phyloP scores from a whole-genome alignment of 2,888 invertebrate genomes.

The Gandaritis pyraliata region DNA sequence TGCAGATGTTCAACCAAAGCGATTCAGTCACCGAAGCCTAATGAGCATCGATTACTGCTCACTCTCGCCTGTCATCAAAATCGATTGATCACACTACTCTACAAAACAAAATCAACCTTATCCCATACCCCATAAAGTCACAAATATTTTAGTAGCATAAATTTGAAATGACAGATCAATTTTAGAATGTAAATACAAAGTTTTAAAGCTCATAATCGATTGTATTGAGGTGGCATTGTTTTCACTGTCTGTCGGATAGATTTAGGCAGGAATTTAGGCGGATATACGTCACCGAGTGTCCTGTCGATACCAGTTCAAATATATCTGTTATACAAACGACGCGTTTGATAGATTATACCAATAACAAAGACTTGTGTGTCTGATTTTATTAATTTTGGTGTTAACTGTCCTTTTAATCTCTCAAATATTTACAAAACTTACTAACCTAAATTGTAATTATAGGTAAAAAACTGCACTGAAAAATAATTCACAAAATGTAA shows the following conservation, averaged over 20 bases:
- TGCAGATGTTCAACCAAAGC: conserved; percentile 56
- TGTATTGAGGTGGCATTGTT: conserved; percentile 46
- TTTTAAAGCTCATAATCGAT: conserved; percentile 42
- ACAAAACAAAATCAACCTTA: conserved; percentile 39
- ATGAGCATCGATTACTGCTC: conserved; percentile 72
- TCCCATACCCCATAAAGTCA: conserved; percentile 17
- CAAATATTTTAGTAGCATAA: conserved; percentile 11
- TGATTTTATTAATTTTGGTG: conserved; percentile 15
- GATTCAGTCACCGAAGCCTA: conserved; percentile 62
- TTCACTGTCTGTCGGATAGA: conserved; percentile 67
- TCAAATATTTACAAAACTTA: neutral
- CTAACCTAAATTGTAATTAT: too few relatives aligned
- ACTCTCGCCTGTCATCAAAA: conserved; percentile 70
- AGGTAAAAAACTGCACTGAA: too few relatives aligned
- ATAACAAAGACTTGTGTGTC: conserved; percentile 23
- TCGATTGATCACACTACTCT: conserved; percentile 60
- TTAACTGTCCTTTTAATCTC: neutral
- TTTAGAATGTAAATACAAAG: conserved; percentile 37
- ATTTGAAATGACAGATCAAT: conserved; percentile 22
- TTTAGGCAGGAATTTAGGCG: conserved; percentile 68
- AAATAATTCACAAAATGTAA: too few relatives aligned
- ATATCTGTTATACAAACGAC: conserved; percentile 49
- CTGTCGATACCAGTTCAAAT: conserved; percentile 56
- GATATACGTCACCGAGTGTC: conserved; percentile 64
- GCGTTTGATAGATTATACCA: conserved; percentile 52